Evolutionary conservation across 2,888 invertebrate genomes (phyloP), one percentile per base, ranked within the genome.

Genomic region (Eristalis tenax): DNA sequence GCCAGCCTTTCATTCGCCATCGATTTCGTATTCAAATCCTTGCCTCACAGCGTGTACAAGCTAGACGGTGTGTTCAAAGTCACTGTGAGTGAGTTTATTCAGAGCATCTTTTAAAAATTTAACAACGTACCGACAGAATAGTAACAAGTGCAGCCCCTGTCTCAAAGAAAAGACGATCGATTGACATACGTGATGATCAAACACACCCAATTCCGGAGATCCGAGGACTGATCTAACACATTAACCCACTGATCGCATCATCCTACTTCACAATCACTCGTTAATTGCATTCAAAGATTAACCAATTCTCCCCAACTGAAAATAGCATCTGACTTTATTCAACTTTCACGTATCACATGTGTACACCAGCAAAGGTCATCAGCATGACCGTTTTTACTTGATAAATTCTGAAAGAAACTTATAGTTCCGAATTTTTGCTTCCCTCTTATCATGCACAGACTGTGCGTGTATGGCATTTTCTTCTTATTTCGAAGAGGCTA

Each of bases 351-450:
- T 57, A 68, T 64, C 50, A 50, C 18, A 50, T 50, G 50, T 18
- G 5, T 18, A 18, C 50, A 18, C 50, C 50, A 35, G 15, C 43
- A 69, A 43, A 75, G 86, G 78, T 86, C 83, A 86, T 71, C 86
- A 66, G 15, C 65, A 59, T 79, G 78, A 83, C 78, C 66, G 32
- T 65, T 65, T 40, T 35, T 10, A 75, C 22, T 78, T 86, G 86
- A 83, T 86, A 75, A 86, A 70, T 57, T 23, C 3, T 57, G 11
- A 23, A 61, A 75, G 38, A 13, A 26, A 61, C 50, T 4, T 59
- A 65, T 56, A 75, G 65, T 71, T 75, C 11, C n/a, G 5, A 56
- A 35, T 69, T 69, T 73, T 73, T 57, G 61, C 71, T 74, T 61
- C 23, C 26, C 28, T 77, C 86, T 86, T 83, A 86, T 86, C 86